phyloP scores from a whole-genome alignment of 2,797 vertebrate species.

The Danio choprae region DNA sequence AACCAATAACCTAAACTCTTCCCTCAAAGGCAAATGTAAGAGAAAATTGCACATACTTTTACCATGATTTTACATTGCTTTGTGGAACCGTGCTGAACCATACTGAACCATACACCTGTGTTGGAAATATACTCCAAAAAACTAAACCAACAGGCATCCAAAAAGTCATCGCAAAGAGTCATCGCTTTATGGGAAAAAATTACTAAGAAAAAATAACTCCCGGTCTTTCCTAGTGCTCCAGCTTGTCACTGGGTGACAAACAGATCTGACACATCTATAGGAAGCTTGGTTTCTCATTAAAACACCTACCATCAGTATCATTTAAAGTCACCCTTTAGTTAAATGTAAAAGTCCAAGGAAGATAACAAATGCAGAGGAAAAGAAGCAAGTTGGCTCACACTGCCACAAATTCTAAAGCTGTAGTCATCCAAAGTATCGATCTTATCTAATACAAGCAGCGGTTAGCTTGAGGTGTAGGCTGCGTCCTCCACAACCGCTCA shows the following conservation, averaged over 20 bases:
- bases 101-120: too few species aligned
- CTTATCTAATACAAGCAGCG: conserved; percentile 27
- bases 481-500: conserved; percentile 43
- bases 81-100: too few species aligned
- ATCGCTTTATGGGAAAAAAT: too few species aligned
- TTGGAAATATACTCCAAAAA: too few species aligned
- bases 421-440: conserved; percentile 47
- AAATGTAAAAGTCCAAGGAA: conserved; percentile 30
- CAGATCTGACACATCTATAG: not conserved
- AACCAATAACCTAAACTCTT: too few species aligned
- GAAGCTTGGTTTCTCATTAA: conserved; percentile 28
- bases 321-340: conserved; percentile 37
- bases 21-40: too few species aligned
- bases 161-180: too few species aligned
- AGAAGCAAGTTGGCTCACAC: conserved; percentile 40
- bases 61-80: too few species aligned
- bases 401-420: conserved; percentile 44
- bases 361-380: conserved; percentile 32
- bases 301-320: conserved; percentile 47
- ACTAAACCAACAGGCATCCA: too few species aligned
- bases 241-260: not conserved
- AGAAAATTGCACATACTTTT: too few species aligned
- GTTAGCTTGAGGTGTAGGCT: not conserved
- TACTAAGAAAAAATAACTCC: too few species aligned
- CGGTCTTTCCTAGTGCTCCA: too few species aligned